Evolutionary conservation across 2,113 vertebrate species (phyloP).

Genomic region (Vulpes ferrilata): DNA sequence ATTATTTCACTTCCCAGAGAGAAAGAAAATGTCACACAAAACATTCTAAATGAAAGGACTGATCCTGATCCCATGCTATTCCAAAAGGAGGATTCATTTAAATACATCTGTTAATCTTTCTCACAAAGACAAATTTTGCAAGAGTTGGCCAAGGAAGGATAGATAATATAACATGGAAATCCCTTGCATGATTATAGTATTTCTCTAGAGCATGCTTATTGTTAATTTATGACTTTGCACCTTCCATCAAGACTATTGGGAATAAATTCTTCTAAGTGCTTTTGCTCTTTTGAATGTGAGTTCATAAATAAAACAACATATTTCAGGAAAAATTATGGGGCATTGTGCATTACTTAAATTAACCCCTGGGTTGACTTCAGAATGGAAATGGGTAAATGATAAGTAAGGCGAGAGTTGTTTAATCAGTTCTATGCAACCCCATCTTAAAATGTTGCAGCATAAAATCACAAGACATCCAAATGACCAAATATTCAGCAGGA

Average conservation of each 20-base stretch:
- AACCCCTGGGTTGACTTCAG: conserved; percentile 1
- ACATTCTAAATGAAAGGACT: conserved; percentile 62
- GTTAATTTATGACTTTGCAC: conserved; percentile 65
- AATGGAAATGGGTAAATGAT: neutral
- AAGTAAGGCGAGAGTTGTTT: neutral
- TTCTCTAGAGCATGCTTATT: conserved; percentile 67
- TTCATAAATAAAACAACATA: conserved; percentile 60
- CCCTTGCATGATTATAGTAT: conserved; percentile 3
- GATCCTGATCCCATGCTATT: conserved; percentile 55
- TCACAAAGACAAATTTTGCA: conserved; percentile 71
- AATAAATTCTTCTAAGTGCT: conserved; percentile 60
- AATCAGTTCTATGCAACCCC: neutral
- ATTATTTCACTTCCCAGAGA: conserved; percentile 50
- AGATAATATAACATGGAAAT: conserved; percentile 69
- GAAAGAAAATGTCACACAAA: conserved; percentile 47
- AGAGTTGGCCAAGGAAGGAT: conserved; percentile 70
- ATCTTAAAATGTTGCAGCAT: neutral
- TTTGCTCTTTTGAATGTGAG: conserved; percentile 58
- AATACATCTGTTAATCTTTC: conserved; percentile 77
- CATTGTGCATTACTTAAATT: conserved; percentile 53
- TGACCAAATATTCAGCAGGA: neutral
- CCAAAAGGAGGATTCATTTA: conserved; percentile 64
- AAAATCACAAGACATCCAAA: neutral
- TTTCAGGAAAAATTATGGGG: conserved; percentile 50
- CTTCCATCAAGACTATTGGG: conserved; percentile 61